Percentiles rank a stretch among this genome's conserved stretches.
Evolutionary conservation across 1,140 invertebrate genomes (phyloP).

Genomic region (Drosophila burlai): DNA sequence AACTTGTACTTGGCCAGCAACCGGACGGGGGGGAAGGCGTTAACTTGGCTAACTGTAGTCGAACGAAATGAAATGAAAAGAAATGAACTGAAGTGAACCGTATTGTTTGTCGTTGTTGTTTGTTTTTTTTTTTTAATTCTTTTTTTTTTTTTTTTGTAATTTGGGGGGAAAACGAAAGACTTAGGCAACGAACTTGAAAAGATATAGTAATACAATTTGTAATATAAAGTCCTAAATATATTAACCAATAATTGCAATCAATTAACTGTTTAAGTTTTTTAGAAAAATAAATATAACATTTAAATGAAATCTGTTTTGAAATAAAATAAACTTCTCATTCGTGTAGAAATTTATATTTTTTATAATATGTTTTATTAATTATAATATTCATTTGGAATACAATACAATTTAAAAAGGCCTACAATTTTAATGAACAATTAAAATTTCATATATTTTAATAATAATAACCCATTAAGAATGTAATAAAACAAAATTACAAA

Average conservation of each 20-base stretch:
- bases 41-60: slow-evolving; percentile 69
- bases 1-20: slow-evolving; percentile 62
- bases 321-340: too few relatives aligned
- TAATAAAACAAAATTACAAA: background rate
- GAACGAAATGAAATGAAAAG: slow-evolving; percentile 54
- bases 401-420: too few relatives aligned
- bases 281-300: too few relatives aligned
- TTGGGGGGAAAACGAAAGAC: slow-evolving; percentile 59
- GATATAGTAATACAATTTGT: too few relatives aligned
- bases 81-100: slow-evolving; percentile 75
- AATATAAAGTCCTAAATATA: too few relatives aligned
- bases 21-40: slow-evolving; percentile 3
- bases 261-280: too few relatives aligned
- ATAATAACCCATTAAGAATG: background rate
- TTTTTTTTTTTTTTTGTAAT: background rate
- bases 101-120: slow-evolving; percentile 14
- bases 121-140: background rate
- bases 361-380: too few relatives aligned
- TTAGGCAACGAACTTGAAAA: slow-evolving; percentile 71
- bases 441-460: too few relatives aligned
- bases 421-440: background rate
- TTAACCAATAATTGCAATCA: too few relatives aligned
- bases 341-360: too few relatives aligned
- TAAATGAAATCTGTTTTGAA: too few relatives aligned
- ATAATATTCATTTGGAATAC: background rate